Conservation (phyloP, 1,140 invertebrate genomes). For the Pristionchus pacificus region DNA sequence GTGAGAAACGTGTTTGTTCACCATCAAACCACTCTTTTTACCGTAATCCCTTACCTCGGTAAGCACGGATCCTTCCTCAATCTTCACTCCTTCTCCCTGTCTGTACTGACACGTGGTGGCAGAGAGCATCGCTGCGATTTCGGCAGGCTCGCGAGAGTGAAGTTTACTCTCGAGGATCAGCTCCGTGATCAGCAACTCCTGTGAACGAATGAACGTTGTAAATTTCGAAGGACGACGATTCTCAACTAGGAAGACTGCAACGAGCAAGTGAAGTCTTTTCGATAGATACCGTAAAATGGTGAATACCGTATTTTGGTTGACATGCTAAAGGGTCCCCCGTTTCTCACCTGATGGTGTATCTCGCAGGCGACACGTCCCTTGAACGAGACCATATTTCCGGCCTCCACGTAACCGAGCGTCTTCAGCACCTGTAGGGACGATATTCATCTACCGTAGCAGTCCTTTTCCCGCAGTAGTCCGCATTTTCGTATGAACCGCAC, state of each 20-base stretch:
- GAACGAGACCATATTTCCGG: constrained; percentile 68
- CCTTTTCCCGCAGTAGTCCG: too few relatives aligned
- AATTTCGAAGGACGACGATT: too few relatives aligned
- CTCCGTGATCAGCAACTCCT: constrained; percentile 89
- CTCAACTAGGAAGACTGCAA: constrained; percentile 28
- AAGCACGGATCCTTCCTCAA: constrained; percentile 19
- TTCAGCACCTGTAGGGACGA: constrained; percentile 70
- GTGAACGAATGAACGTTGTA: constrained; percentile 31
- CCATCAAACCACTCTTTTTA: too few relatives aligned
- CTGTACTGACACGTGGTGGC: constrained; percentile 68
- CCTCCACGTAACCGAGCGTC: constrained; percentile 69
- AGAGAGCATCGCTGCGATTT: constrained; percentile 72
- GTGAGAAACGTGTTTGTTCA: too few relatives aligned
- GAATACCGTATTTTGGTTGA: too few relatives aligned
- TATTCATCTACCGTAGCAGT: constrained; percentile 48
- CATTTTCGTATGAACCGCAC: too few relatives aligned
- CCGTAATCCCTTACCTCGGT: constrained; percentile 27
- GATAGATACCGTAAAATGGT: too few relatives aligned
- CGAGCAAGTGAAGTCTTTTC: too few relatives aligned
- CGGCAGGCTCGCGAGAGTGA: constrained; percentile 66
- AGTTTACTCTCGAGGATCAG: constrained; percentile 88
- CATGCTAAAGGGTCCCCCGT: too few relatives aligned
- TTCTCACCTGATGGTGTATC: constrained; percentile 71
- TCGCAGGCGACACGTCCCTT: constrained; percentile 91
- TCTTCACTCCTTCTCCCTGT: constrained; percentile 59